Evolutionary conservation across 2,888 invertebrate genomes (phyloP), one percentile per base, ranked within the genome.

Genomic region (Campoplex capitator): DNA sequence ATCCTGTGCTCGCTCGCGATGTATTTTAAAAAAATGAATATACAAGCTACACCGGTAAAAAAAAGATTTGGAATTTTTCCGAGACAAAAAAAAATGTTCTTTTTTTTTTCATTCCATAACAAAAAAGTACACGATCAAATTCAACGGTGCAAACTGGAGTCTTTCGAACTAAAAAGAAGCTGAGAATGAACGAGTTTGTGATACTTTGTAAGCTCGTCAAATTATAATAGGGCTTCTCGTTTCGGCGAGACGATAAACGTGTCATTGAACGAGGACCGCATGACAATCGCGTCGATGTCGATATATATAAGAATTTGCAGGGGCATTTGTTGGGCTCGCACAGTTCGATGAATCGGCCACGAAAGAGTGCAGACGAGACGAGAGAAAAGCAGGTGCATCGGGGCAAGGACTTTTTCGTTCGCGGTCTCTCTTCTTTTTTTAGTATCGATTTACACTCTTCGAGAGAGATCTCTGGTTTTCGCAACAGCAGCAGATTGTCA

Each of bases 361-460:
- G 83, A 83, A 71, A 80, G 70, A 58, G 75, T 35, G 68, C 7
- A 62, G 16, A 42, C 65, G 54, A 35, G 54, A 56, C 23, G 45
- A 62, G 32, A 71, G 32, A 67, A 48, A 35, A 73, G 86, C 86
- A 86, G 86, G 86, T 86, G 86, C 86, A 86, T 73, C 83, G 75
- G 76, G 56, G 71, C 86, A 86, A 86, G 86, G 86, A 86, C 83
- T 86, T 78, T 85, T 83, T 62, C 62, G 32, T 56, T 54, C 56
- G 51, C 56, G 51, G 8, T 81, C 18, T 71, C 45, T 48, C 71
- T 51, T 32, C 28, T 62, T 16, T 28, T 23, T 32, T 32, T 32
- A 32, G 16, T 62, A 62, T 62, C 62, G 62, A 62, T 62, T 62
- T 62, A 62, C 62, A 62, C 62, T 62, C 51, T 51, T 51, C 51